These are phyloP conservation scores for Caenorhabditis tropicalis DNA, from an alignment of 1,140 invertebrate species.

Conservation along the genomic window DNA sequence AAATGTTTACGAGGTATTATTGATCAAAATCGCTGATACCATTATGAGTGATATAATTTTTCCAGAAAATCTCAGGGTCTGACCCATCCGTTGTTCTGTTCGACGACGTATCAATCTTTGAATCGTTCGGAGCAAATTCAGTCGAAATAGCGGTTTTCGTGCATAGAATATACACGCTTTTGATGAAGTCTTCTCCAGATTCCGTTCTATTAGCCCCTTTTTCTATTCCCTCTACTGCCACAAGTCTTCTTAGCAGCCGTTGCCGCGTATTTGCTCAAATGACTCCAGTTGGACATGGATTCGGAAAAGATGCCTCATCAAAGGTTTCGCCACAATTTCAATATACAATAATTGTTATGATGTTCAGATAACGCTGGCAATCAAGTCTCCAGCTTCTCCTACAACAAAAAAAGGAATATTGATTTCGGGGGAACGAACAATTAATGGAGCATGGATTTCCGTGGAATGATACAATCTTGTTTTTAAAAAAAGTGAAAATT, in stretches of 20 bases:
- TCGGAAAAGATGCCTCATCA: conserved; percentile 29
- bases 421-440: neutral
- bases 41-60: too few relatives aligned
- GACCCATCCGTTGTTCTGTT: neutral
- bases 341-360: neutral
- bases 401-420: neutral
- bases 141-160: neutral
- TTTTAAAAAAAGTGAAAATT: neutral
- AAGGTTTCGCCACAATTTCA: neutral
- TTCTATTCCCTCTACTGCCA: neutral
- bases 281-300: conserved; percentile 1
- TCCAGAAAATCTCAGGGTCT: neutral
- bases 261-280: neutral
- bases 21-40: neutral
- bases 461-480: neutral
- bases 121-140: neutral
- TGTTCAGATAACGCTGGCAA: neutral
- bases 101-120: neutral
- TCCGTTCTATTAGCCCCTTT: neutral
- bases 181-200: neutral
- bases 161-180: neutral
- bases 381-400: neutral
- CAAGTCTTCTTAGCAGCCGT: neutral
- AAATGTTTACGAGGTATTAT: neutral
- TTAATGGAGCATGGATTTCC: neutral